Base-by-base conservation (phyloP, 2,113 vertebrate genomes). In the Hyperopisus bebe region DNA sequence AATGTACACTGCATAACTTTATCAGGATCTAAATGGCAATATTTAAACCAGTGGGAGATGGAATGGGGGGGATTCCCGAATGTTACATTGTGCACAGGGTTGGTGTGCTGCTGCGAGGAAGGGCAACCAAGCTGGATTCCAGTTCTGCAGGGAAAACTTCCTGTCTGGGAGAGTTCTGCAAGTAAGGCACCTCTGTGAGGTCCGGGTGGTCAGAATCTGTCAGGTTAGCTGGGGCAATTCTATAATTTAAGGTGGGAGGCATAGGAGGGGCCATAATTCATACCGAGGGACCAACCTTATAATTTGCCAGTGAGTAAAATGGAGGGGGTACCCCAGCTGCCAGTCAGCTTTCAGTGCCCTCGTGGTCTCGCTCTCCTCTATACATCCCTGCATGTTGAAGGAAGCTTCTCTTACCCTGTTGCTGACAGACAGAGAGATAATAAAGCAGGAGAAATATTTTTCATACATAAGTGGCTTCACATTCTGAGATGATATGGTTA, bases 81-180 rank as follows among this genome's bases (percentile, higher is more conserved):
- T 84, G 42, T 84, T 21, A 4, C 44, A n/a, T 74, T 70, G 24
- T 51, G 3, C 48, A 70, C 93, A 97, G 98, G 97, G 97, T 0
- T 99, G 98, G 98, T 94, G 95, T 90, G 93, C 93, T 1, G 97
- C 97, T 88, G 92, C 95, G 88, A 97, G 95, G 94, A 96, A 96
- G 48, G 94, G 97, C 24, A 83, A 92, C 90, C 96, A 94, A 50
- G 95, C 97, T 1, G 95, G 97, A 89, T 97, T 94, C 87, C 93
- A 85, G 89, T 99, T 98, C 95, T 99, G 98, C 95, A 97, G 96
- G 92, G 95, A 98, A 66, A 99, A 99, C 94, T 99, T 99, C 44
- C 94, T 99, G 91, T 99, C 98, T 0, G 95, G 94, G 90, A 96
- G 97, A 90, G 96, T 97, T 48, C 94, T 99, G 91, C 98, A 99